These are phyloP conservation scores for Drosophila jambulina DNA, from an alignment of 1,140 invertebrate species.

Conservation along the genomic window DNA sequence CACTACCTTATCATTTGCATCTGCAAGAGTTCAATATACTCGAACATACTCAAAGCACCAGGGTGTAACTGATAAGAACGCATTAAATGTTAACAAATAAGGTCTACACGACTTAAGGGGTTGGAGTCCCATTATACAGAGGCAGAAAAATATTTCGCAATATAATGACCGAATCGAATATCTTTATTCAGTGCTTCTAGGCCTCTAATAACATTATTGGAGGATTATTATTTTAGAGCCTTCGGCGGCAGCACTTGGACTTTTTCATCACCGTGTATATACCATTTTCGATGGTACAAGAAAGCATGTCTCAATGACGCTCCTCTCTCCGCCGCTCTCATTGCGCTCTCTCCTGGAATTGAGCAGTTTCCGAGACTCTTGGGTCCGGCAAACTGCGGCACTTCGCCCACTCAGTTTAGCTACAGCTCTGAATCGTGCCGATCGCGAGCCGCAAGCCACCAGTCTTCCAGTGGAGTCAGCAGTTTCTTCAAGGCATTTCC, in stretches of 20 bases:
- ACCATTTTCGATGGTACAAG: conserved; percentile 12
- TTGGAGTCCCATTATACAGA: not conserved
- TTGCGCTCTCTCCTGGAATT: conserved; percentile 18
- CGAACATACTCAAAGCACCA: conserved; percentile 2
- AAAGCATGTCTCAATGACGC: conserved; percentile 18
- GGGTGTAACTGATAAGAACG: conserved; percentile 27
- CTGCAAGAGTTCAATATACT: conserved; percentile 10
- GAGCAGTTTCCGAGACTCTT: conserved; percentile 28
- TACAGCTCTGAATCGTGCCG: conserved; percentile 31
- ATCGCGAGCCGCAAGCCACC: conserved; percentile 32
- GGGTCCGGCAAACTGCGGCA: conserved; percentile 15
- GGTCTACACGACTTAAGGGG: conserved; percentile 10
- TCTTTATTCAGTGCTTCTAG: not conserved
- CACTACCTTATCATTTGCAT: conserved; percentile 1
- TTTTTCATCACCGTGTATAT: conserved; percentile 21
- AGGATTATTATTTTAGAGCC: not conserved
- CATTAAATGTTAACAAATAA: conserved; percentile 26
- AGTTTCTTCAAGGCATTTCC: conserved; percentile 17
- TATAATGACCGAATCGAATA: not conserved
- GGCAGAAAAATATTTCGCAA: not conserved
- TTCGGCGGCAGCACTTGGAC: not conserved
- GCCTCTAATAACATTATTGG: not conserved
- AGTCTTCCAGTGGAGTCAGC: conserved; percentile 28
- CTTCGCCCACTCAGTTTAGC: conserved; percentile 39
- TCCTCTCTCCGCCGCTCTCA: conserved; percentile 10